phyloP scores from a whole-genome alignment of 2,113 vertebrate species.

The cattle (Bos taurus) region DNA sequence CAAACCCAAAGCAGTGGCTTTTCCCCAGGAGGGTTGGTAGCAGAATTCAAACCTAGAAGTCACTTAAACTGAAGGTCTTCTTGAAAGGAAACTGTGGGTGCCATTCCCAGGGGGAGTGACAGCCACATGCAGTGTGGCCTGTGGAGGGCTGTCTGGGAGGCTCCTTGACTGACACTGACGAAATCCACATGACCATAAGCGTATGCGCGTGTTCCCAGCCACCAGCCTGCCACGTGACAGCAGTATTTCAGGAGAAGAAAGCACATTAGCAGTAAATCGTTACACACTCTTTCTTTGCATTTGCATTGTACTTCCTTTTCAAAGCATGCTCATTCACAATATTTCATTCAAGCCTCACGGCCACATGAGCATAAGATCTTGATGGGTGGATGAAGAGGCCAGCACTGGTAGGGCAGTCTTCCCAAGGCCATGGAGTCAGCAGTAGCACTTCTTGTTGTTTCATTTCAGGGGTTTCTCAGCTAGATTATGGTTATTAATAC shows the following conservation, averaged over 20 bases:
- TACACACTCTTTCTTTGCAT: not conserved
- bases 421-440: fast-evolving
- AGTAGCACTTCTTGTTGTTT: not conserved
- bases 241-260: not conserved
- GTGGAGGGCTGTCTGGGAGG: not conserved
- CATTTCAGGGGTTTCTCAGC: not conserved
- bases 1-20: not conserved
- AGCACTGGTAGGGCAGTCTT: not conserved
- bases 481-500: not conserved
- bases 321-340: not conserved
- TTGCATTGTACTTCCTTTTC: not conserved
- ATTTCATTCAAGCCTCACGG: not conserved
- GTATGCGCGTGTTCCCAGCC: not conserved
- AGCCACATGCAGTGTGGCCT: not conserved
- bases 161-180: not conserved
- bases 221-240: not conserved
- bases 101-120: not conserved
- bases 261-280: not conserved
- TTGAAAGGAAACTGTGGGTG: not conserved
- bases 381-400: not conserved
- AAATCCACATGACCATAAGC: not conserved
- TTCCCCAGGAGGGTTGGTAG: not conserved
- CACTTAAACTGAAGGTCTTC: not conserved
- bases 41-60: conserved; percentile 11
- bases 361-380: not conserved